Percentiles rank a stretch among this genome's conserved stretches.
These are phyloP conservation scores for Synergus laeviventris DNA, from an alignment of 2,888 invertebrate species.

Conservation along the genomic window DNA sequence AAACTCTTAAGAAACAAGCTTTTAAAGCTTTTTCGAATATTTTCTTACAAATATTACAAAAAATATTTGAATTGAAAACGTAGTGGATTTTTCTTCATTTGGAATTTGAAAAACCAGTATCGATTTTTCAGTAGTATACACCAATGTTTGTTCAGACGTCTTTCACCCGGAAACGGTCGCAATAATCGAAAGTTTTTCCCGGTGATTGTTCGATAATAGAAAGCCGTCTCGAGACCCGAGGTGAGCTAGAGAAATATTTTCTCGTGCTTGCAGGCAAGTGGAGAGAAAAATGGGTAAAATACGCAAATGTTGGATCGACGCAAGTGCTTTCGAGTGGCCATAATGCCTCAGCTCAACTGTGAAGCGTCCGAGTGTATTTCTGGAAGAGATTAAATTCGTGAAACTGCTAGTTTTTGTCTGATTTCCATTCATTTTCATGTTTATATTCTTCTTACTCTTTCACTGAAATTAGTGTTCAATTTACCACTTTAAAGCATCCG, in stretches of 20 bases:
- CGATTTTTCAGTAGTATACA: slow-evolving; percentile 11
- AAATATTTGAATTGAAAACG: neutral
- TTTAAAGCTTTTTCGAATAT: too few species aligned
- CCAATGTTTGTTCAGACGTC: neutral
- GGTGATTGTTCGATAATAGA: slow-evolving; percentile 29
- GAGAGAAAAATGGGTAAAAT: slow-evolving; percentile 49
- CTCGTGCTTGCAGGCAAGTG: slow-evolving; percentile 15
- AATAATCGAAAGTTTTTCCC: slow-evolving; percentile 33
- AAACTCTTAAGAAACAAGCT: neutral
- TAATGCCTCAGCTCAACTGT: slow-evolving; percentile 46
- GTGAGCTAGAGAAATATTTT: slow-evolving; percentile 18
- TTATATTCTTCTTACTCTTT: neutral
- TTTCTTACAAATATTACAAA: too few species aligned
- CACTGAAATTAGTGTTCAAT: slow-evolving; percentile 21
- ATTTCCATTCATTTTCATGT: slow-evolving; percentile 27
- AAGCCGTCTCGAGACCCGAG: slow-evolving; percentile 22
- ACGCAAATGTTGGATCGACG: slow-evolving; percentile 47
- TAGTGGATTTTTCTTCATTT: neutral
- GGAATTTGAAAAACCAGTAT: neutral
- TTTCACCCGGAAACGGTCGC: neutral
- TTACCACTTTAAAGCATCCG: slow-evolving; percentile 4
- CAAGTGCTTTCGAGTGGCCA: slow-evolving; percentile 48
- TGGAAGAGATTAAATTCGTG: slow-evolving; percentile 26
- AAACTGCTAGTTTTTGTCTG: slow-evolving; percentile 1
- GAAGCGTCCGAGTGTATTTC: slow-evolving; percentile 35